phyloP scores from a whole-genome alignment of 2,888 invertebrate species.

The Pristionchus arcanus region DNA sequence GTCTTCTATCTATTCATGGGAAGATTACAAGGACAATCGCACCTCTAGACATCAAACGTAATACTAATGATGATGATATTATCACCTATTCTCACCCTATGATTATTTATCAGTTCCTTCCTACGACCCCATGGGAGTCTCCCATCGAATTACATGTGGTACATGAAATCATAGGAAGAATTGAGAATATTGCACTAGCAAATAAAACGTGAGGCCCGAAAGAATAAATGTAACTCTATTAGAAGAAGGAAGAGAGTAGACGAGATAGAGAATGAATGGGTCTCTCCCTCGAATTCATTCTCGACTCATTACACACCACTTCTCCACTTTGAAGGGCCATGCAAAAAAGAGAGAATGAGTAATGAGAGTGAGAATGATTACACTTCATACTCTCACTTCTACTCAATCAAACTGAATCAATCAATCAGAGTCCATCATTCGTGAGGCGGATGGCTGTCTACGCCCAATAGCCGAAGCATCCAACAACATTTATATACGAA shows the following conservation, averaged over 20 bases:
- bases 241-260: neutral
- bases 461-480: no score
- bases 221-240: neutral
- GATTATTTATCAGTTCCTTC: constrained; percentile 4
- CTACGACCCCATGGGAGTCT: neutral
- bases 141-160: neutral
- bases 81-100: neutral
- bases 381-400: neutral
- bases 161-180: neutral
- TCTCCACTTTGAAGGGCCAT: neutral
- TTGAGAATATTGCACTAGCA: neutral
- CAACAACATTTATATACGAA: no score
- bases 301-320: neutral
- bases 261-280: neutral
- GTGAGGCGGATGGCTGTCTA: no score
- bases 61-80: neutral
- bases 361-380: constrained; percentile 1
- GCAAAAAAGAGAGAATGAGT: constrained; percentile 10
- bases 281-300: neutral
- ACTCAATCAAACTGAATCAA: neutral
- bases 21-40: neutral
- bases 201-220: neutral
- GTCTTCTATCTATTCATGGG: neutral
- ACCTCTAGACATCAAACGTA: neutral
- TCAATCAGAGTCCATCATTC: neutral